These are phyloP conservation scores for Drosophila mulleri DNA, from an alignment of 2,888 invertebrate species.

Conservation along the genomic window DNA sequence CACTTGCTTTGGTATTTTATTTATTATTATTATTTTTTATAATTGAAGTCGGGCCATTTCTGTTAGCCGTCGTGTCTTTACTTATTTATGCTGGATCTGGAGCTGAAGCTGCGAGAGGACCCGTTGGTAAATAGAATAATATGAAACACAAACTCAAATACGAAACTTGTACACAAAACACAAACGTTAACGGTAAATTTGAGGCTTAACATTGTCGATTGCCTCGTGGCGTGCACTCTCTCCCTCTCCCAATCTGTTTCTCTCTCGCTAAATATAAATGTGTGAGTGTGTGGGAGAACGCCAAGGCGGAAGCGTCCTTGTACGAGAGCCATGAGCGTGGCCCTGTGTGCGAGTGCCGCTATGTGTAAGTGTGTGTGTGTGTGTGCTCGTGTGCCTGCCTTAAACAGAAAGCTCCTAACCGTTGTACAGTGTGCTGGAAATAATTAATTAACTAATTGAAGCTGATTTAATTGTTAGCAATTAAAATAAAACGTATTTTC, in stretches of 20 bases:
- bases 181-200: constrained; percentile 75
- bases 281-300: constrained; percentile 28
- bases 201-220: constrained; percentile 57
- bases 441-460: background rate
- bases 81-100: constrained; percentile 39
- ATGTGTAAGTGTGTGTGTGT: background rate
- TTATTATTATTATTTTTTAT: constrained; percentile 45
- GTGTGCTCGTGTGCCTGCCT: constrained; percentile 19
- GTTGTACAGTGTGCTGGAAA: constrained; percentile 45
- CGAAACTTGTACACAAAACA: constrained; percentile 56
- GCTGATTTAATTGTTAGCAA: background rate
- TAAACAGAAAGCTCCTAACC: constrained; percentile 46
- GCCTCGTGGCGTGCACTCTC: constrained; percentile 42
- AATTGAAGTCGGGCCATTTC: constrained; percentile 62
- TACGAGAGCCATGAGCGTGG: constrained; percentile 56
- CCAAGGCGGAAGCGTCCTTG: constrained; percentile 74
- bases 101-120: constrained; percentile 34
- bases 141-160: constrained; percentile 68
- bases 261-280: constrained; percentile 5
- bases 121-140: constrained; percentile 64
- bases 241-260: background rate
- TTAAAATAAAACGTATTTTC: too few relatives aligned
- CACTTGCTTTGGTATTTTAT: constrained; percentile 18
- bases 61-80: constrained; percentile 37
- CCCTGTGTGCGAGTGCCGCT: constrained; percentile 37